phyloP scores from a whole-genome alignment of 2,888 invertebrate genomes.

The Mactromeris polynyma region DNA sequence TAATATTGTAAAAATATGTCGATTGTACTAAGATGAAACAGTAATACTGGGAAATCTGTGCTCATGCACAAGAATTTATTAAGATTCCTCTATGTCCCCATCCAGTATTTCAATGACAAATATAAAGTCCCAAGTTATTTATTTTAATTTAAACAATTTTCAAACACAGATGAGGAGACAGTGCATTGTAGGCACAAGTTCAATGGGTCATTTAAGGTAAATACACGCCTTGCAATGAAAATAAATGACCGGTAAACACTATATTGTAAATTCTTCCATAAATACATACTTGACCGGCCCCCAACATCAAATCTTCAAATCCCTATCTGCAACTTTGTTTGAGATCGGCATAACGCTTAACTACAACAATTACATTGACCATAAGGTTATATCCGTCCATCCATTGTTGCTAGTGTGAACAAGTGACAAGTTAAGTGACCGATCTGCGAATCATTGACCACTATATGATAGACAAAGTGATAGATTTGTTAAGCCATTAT shows the following conservation, averaged over 20 bases:
- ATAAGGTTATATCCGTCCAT: neutral
- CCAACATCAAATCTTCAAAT: slow-evolving; percentile 18
- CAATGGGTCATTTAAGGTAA: slow-evolving; percentile 15
- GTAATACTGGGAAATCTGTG: too few species aligned
- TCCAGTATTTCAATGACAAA: neutral
- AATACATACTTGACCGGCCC: slow-evolving; percentile 20
- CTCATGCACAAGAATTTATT: too few species aligned
- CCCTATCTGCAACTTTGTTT: neutral
- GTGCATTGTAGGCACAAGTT: neutral
- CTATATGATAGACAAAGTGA: neutral
- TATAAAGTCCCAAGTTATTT: neutral
- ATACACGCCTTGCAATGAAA: neutral
- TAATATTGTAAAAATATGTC: too few species aligned
- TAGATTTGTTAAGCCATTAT: neutral
- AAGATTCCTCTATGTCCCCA: too few species aligned
- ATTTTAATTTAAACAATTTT: slow-evolving; percentile 2
- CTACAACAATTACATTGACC: neutral
- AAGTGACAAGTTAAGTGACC: slow-evolving; percentile 14
- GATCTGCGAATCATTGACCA: neutral
- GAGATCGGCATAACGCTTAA: neutral
- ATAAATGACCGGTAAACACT: neutral
- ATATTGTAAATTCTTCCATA: neutral
- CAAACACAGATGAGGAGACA: neutral
- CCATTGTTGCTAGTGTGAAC: neutral
- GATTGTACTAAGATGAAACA: too few species aligned